Base-by-base conservation (phyloP, 1,140 invertebrate genomes). In the Chrysomallon squamiferum region DNA sequence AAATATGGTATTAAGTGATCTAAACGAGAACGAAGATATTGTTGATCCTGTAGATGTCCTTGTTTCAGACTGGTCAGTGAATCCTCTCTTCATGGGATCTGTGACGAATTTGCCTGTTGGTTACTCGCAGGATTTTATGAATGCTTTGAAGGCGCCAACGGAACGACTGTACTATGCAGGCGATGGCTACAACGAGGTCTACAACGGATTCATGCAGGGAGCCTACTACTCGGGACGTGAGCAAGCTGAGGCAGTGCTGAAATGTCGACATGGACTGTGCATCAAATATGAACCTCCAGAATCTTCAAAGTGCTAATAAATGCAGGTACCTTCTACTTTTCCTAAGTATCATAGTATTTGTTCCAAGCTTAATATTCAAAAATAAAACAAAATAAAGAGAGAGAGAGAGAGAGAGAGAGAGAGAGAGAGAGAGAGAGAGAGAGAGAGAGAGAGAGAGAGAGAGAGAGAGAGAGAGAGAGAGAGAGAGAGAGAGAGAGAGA, bases 111-210 rank as follows among this genome's bases (percentile, higher is more conserved):
- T 25, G 0, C 50, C 22, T 15, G 50, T 54, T 11, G 50, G 50
- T 15, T 25, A 22, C 50, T 25, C 22, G 7, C 18, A 30, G 9
- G 29, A 54, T 30, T 27, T 22, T 13, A 2, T 54, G n/a, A 30
- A 54, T 15, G 50, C 50, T 22, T 3, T 54, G 50, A 20, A 54
- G 25, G 22, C 50, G 3, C 50, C 6, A 27, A 22, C 25, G 7
- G 50, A 22, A 22, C n/a, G 50, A 54, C 15, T 54, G 22, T 54
- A 54, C n/a, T 54, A 20, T 54, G 50, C 50, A 27, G 50, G 50
- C 22, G 50, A 54, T 18, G 50, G 18, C 11, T 54, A 54, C 50
- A 1, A 54, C 13, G 50, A 27, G 18, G 25, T 29, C 18, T 27
- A 27, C 22, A 30, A 20, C 29, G 50, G 50, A 18, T 54, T 54